Percentiles rank a stretch among this genome's conserved stretches.
phyloP scores from a whole-genome alignment of 2,888 invertebrate species.

The Eulithis testata region DNA sequence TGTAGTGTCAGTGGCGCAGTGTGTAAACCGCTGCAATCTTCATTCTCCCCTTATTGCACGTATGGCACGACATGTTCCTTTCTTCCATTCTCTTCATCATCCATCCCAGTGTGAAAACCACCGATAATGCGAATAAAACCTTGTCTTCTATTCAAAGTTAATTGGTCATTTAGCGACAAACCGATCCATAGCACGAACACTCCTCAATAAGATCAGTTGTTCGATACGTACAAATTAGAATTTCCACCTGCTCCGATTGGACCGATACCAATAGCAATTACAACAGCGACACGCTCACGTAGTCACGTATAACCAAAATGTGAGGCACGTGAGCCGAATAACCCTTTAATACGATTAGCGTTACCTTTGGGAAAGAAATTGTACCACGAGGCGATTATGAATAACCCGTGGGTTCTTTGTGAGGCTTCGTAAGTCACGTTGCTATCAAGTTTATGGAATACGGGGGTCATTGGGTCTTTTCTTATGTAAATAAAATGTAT shows the following conservation, averaged over 20 bases:
- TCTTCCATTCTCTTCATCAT: too few species aligned
- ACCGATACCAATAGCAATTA: constrained; percentile 55
- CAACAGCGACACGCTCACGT: constrained; percentile 51
- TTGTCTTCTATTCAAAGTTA: too few species aligned
- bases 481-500: too few species aligned
- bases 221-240: constrained; percentile 27
- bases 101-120: too few species aligned
- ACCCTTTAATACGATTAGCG: constrained; percentile 61
- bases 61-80: too few species aligned
- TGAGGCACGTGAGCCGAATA: constrained; percentile 59
- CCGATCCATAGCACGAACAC: background rate
- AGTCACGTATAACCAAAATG: constrained; percentile 63
- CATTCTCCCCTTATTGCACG: too few species aligned
- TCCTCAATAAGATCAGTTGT: constrained; percentile 6
- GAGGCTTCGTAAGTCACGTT: constrained; percentile 24
- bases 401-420: constrained; percentile 24
- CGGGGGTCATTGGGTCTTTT: background rate
- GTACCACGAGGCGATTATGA: constrained; percentile 40
- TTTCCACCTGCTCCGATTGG: constrained; percentile 33
- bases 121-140: too few species aligned
- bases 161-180: background rate
- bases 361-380: constrained; percentile 42
- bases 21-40: too few species aligned
- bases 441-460: constrained; percentile 8
- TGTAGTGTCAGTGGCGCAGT: too few species aligned